These are phyloP conservation scores for Helicoverpa armigera DNA, from an alignment of 1,140 invertebrate species.

Conservation along the genomic window DNA sequence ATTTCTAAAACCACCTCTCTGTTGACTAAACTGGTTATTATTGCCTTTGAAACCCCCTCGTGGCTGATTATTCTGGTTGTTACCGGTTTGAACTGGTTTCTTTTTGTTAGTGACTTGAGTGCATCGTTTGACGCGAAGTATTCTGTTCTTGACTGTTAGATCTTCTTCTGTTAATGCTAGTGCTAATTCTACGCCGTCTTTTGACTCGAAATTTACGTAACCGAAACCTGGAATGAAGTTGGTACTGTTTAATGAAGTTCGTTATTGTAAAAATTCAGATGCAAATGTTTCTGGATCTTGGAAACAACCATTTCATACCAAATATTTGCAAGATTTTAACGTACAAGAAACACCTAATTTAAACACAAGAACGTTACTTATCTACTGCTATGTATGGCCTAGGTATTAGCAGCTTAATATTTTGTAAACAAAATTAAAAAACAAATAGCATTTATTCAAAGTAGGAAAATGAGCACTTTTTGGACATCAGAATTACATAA, in stretches of 20 bases:
- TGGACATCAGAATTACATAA: too few relatives aligned
- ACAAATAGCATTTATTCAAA: too few relatives aligned
- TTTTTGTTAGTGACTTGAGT: conserved; percentile 56
- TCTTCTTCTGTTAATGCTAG: conserved; percentile 87
- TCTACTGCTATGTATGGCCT: too few relatives aligned
- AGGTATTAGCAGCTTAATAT: too few relatives aligned
- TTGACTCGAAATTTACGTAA: conserved; percentile 88
- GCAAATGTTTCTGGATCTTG: not conserved
- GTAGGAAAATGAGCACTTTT: too few relatives aligned
- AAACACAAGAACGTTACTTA: too few relatives aligned
- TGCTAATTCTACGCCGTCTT: conserved; percentile 89
- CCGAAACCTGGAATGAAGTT: conserved; percentile 84
- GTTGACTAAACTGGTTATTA: conserved; percentile 12
- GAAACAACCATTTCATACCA: not conserved
- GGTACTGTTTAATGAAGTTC: conserved; percentile 19
- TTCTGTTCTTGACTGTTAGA: conserved; percentile 82
- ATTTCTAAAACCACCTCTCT: not conserved
- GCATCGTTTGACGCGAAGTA: conserved; percentile 79
- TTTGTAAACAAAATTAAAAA: too few relatives aligned
- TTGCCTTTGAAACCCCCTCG: conserved; percentile 24
- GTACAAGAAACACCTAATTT: too few relatives aligned
- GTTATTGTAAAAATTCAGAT: not conserved
- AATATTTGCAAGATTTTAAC: too few relatives aligned
- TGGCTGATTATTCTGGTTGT: conserved; percentile 5
- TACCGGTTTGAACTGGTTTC: conserved; percentile 37